A percentile compares a stretch with the other conserved stretches of the same genome.
Evolutionary conservation across 2,113 vertebrate species (phyloP).

Genomic region (Noctilio leporinus): DNA sequence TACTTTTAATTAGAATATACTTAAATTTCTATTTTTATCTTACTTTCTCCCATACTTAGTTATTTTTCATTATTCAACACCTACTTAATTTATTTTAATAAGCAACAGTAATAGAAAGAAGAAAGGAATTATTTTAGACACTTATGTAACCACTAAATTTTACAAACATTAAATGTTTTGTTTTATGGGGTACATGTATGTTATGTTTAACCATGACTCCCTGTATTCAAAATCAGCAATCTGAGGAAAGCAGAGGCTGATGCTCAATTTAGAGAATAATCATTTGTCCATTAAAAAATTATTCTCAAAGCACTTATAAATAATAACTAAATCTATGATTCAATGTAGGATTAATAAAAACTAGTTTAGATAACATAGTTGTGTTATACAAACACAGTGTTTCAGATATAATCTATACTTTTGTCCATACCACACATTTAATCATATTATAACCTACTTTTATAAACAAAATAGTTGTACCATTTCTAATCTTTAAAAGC

Average conservation of each 20-base stretch:
- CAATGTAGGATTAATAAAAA: background rate
- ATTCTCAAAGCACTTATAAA: background rate
- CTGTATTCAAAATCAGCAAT: background rate
- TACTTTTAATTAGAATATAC: background rate
- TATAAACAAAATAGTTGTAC: background rate
- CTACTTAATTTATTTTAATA: background rate
- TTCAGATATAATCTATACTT: background rate
- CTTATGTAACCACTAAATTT: background rate
- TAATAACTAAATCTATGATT: background rate
- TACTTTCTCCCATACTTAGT: background rate
- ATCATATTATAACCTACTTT: background rate
- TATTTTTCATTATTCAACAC: background rate
- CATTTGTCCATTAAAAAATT: background rate
- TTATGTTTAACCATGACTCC: background rate
- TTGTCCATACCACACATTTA: background rate
- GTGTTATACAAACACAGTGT: background rate
- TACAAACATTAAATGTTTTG: background rate
- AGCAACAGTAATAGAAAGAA: background rate
- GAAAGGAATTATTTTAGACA: background rate
- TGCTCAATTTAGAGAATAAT: background rate
- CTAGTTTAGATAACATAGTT: background rate
- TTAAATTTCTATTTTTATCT: background rate
- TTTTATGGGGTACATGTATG: background rate
- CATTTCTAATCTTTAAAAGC: background rate
- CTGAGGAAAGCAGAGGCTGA: background rate